Evolutionary conservation across 30 jellyfish, hydroid and myxozoan species (phyloP).

Genomic region (Hydractinia symbiolongicarpus): DNA sequence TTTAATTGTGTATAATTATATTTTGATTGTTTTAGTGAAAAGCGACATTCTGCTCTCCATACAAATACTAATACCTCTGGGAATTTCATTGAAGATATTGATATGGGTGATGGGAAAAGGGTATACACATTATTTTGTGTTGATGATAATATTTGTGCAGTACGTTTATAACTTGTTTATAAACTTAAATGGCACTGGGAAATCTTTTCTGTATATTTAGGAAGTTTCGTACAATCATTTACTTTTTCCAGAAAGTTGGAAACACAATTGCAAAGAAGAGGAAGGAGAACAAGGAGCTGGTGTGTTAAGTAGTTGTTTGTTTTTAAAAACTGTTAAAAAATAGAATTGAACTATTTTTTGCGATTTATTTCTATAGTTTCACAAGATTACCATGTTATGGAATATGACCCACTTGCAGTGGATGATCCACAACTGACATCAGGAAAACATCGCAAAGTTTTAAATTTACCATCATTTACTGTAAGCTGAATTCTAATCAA

Average conservation of each 20-base stretch:
- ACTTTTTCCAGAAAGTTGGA: constrained; percentile 66
- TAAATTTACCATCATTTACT: constrained; percentile 51
- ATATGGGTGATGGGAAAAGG: constrained; percentile 49
- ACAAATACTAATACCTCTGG: constrained; percentile 14
- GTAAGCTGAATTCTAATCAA: constrained; percentile 31
- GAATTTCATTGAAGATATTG: constrained; percentile 52
- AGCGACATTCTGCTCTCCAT: constrained; percentile 17
- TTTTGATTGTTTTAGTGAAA: constrained; percentile 17
- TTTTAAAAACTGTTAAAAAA: not conserved
- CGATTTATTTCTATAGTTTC: not conserved
- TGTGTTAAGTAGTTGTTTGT: not conserved
- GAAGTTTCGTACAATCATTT: constrained; percentile 68
- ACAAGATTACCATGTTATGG: constrained; percentile 17
- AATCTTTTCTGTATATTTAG: not conserved
- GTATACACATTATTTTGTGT: constrained; percentile 2
- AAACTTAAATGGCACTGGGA: too few relatives aligned
- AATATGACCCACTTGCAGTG: constrained; percentile 50
- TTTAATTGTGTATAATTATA: not conserved
- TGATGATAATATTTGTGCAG: too few relatives aligned
- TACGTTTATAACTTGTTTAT: too few relatives aligned
- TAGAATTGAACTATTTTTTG: not conserved
- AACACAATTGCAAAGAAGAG: not conserved
- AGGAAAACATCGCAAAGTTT: constrained; percentile 79
- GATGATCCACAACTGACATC: constrained; percentile 81
- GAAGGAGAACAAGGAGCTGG: constrained; percentile 9